Percentiles rank a stretch among this genome's conserved stretches.
These are phyloP conservation scores for Rhopalosiphum padi DNA, from an alignment of 1,140 invertebrate species.

Conservation along the genomic window DNA sequence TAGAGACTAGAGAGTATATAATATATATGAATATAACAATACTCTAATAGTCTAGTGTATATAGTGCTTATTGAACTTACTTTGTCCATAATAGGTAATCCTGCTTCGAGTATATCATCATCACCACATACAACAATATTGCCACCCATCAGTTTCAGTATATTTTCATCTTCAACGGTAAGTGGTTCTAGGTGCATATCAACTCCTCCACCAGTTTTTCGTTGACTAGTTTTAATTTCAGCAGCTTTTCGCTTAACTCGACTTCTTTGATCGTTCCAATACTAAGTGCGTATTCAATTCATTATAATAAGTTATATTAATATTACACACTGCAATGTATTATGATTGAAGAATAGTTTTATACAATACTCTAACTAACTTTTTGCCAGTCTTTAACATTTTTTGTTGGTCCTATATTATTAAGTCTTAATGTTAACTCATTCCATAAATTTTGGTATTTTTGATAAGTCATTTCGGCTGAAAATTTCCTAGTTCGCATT, in stretches of 20 bases:
- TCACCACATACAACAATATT: not conserved
- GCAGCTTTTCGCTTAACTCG: not conserved
- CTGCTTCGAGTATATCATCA: not conserved
- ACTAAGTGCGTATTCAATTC: not conserved
- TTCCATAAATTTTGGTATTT: not conserved
- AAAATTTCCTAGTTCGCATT: not conserved
- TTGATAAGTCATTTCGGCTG: not conserved
- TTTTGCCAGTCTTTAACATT: constrained; percentile 1
- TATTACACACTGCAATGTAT: not conserved
- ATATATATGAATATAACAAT: no score
- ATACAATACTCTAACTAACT: not conserved
- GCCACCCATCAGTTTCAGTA: not conserved
- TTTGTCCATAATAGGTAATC: not conserved
- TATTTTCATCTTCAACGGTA: not conserved
- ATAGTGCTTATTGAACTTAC: not conserved
- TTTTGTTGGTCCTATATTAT: not conserved
- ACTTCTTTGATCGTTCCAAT: not conserved
- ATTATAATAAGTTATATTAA: not conserved
- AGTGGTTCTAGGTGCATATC: not conserved
- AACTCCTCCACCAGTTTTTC: not conserved
- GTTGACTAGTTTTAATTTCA: not conserved
- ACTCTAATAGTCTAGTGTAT: not conserved
- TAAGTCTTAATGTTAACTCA: not conserved
- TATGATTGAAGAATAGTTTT: not conserved
- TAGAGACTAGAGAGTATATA: not conserved